Evolutionary conservation across 2,797 vertebrate genomes (phyloP).

Genomic region (Triplophysa yarkandensis): DNA sequence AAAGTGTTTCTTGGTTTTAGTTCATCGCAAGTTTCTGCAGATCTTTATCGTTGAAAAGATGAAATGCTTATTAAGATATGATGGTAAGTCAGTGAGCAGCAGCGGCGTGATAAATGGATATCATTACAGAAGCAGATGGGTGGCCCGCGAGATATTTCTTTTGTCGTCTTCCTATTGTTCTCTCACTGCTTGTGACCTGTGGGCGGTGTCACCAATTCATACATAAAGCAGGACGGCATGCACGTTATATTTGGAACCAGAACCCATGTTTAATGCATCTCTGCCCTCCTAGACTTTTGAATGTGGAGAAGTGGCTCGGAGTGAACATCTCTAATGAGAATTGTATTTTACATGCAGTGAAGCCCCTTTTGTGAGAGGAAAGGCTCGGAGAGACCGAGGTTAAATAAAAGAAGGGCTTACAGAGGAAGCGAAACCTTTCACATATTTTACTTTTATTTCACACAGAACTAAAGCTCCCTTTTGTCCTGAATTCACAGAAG

Average conservation of each 20-base stretch:
- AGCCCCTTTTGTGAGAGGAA: conserved; percentile 31
- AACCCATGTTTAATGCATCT: conserved; percentile 49
- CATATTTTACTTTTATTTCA: conserved; percentile 39
- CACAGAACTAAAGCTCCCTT: conserved; percentile 17
- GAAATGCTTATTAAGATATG: conserved; percentile 11
- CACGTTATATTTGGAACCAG: conserved; percentile 27
- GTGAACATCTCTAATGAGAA: conserved; percentile 48
- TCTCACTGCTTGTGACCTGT: conserved; percentile 35
- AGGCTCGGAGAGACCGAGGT: conserved; percentile 8
- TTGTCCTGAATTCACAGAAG: conserved; percentile 32
- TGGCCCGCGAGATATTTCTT: background rate
- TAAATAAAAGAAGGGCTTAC: conserved; percentile 32
- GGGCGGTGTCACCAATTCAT: conserved; percentile 21
- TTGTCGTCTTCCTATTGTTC: conserved; percentile 18
- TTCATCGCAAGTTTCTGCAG: background rate
- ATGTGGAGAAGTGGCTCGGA: conserved; percentile 27
- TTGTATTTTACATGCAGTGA: conserved; percentile 49
- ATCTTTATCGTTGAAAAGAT: background rate
- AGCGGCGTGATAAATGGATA: conserved; percentile 22
- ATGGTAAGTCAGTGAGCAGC: conserved; percentile 4
- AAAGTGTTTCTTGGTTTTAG: background rate
- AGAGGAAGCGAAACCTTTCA: conserved; percentile 23
- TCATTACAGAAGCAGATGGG: conserved; percentile 32
- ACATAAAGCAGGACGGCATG: conserved; percentile 18
- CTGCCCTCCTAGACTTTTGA: conserved; percentile 25